Evolutionary conservation across 2,888 invertebrate genomes (phyloP).

Genomic region (Orthosia gothica): DNA sequence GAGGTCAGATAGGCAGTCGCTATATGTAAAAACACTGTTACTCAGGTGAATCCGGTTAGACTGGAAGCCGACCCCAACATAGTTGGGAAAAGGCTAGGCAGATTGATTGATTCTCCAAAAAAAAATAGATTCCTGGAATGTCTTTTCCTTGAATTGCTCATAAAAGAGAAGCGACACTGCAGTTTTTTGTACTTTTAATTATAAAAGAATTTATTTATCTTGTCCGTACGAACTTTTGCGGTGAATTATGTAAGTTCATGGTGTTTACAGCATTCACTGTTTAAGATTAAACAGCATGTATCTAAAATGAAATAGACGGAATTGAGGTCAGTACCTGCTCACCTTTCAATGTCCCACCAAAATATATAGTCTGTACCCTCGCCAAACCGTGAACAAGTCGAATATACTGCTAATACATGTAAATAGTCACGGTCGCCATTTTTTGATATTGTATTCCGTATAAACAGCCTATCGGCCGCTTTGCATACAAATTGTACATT

Average conservation of each 20-base stretch:
- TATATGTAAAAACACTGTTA: no score
- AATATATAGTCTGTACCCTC: slow-evolving; percentile 15
- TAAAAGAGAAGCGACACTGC: neutral
- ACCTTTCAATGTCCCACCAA: slow-evolving; percentile 25
- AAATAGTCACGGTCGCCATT: slow-evolving; percentile 68
- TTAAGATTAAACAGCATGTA: neutral
- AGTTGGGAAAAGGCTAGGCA: no score
- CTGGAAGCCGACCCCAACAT: no score
- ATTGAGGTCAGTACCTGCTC: slow-evolving; percentile 16
- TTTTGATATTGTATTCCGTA: slow-evolving; percentile 72
- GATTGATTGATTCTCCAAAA: no score
- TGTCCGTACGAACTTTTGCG: neutral
- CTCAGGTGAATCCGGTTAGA: no score
- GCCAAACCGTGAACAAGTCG: slow-evolving; percentile 40
- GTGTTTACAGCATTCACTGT: neutral
- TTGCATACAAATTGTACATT: slow-evolving; percentile 73
- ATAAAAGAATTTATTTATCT: slow-evolving; percentile 12
- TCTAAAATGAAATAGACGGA: neutral
- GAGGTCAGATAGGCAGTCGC: no score
- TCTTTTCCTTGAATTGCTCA: neutral
- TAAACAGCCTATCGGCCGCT: slow-evolving; percentile 71
- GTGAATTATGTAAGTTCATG: neutral
- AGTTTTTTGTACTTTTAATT: neutral
- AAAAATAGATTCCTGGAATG: neutral
- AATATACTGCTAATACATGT: slow-evolving; percentile 63